Conservation (phyloP, 1,140 invertebrate genomes). For the Ladona fulva region DNA sequence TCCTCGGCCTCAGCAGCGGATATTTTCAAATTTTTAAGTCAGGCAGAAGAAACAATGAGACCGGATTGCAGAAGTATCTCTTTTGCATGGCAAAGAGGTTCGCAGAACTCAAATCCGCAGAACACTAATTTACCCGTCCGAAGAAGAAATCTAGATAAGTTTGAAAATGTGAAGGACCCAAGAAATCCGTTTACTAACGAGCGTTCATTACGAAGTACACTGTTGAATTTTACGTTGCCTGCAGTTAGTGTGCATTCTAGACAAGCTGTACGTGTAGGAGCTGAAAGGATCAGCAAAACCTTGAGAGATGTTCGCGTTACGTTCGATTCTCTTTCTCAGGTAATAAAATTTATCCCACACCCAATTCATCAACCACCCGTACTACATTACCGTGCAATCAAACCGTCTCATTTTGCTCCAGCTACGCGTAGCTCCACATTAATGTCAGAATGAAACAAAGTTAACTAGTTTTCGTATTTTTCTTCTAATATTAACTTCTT, state of each 20-base stretch:
- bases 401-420: no score
- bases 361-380: no score
- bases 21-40: no score
- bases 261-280: constrained; percentile 40
- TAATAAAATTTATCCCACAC: constrained; percentile 30
- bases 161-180: background rate
- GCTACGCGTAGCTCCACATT: no score
- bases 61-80: background rate
- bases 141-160: background rate
- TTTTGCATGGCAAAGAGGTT: background rate
- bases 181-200: background rate
- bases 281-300: constrained; percentile 47
- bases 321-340: constrained; percentile 49
- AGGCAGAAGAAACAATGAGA: no score
- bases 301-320: constrained; percentile 46
- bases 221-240: background rate
- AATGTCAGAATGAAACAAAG: no score
- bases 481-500: no score
- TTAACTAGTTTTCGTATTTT: no score
- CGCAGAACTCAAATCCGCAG: background rate
- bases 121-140: background rate
- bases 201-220: background rate
- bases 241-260: constrained; percentile 22
- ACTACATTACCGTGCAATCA: no score
- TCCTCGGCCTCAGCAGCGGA: no score